phyloP scores from a whole-genome alignment of 2,888 invertebrate genomes.

The Allophyes oxyacanthae region DNA sequence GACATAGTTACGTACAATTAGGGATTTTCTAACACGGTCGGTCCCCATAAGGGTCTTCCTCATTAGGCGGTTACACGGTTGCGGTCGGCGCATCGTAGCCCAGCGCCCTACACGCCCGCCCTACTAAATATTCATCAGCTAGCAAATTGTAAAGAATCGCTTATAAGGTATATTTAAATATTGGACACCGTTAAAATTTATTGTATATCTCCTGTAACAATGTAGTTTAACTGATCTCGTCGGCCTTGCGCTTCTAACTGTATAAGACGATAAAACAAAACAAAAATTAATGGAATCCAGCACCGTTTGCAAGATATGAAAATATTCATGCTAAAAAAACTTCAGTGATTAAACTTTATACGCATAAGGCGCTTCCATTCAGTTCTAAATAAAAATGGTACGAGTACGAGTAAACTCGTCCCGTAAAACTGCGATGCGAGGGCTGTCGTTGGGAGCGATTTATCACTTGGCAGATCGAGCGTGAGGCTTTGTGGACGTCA shows the following conservation, averaged over 20 bases:
- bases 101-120: conserved; percentile 63
- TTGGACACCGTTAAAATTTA: conserved; percentile 75
- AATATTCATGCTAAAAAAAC: conserved; percentile 67
- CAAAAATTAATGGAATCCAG: conserved; percentile 56
- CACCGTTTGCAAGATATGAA: conserved; percentile 61
- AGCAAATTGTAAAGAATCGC: conserved; percentile 78
- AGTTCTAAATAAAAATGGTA: conserved; percentile 79
- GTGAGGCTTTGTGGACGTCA: conserved; percentile 68
- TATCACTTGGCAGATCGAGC: conserved; percentile 77
- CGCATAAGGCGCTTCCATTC: conserved; percentile 74
- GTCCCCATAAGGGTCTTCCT: conserved; percentile 78
- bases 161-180: conserved; percentile 74
- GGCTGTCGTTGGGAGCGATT: conserved; percentile 80
- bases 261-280: conserved; percentile 52
- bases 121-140: conserved; percentile 83
- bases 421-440: conserved; percentile 72
- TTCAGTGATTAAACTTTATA: conserved; percentile 77
- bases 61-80: conserved; percentile 80
- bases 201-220: conserved; percentile 71
- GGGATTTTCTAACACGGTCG: conserved; percentile 81
- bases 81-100: conserved; percentile 59
- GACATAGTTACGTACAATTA: conserved; percentile 81
- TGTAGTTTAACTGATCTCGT: conserved; percentile 76
- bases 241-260: conserved; percentile 71
- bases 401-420: conserved; percentile 72